Evolutionary conservation across 2,113 vertebrate species (phyloP), one percentile per base, ranked within the genome.

Genomic region (Bagarius yarrelli): DNA sequence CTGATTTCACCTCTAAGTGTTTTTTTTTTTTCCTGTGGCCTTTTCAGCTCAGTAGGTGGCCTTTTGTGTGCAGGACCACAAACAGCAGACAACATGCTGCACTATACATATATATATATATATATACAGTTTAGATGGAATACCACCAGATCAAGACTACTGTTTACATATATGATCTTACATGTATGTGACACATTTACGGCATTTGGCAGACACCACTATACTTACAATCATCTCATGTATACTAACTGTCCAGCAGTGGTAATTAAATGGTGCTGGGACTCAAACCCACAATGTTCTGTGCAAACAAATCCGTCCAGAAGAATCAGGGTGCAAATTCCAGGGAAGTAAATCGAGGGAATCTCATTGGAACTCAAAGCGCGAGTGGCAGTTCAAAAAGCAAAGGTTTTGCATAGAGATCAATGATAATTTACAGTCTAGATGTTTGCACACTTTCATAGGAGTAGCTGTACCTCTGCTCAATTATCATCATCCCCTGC

Each of bases 1-100:
- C 80, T 90, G 89, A 92, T 92, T 91, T 90, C 90, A 93, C 90
- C 91, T 86, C 87, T 89, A 87, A 89, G 88, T 86, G 87, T 90
- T 90, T 88, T 86, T 89, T 76, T 86, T 89, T 88, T 86, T 87
- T 77, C 90, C 91, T 91, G 86, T 91, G 91, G 91, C 93, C 91
- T 93, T 94, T 94, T 90, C 92, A 92, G 80, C 86, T 78, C 86
- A 44, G 19, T 32, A 72, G 83, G 84, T 88, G 89, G 91, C 87
- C 87, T 90, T 71, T 87, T 86, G 79, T 88, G 89, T 87, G 76
- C 81, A 79, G 79, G 79, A 85, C 78, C 85, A 83, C 81, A 86
- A 88, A 88, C 85, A 82, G 85, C 88, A 76, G 27, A 74, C 83
- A 71, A 80, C 78, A 44, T 69, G 63, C n/a, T 81, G 13, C 57